Evolutionary conservation across 2,888 invertebrate genomes (phyloP).

Genomic region (Andrena bucephala): DNA sequence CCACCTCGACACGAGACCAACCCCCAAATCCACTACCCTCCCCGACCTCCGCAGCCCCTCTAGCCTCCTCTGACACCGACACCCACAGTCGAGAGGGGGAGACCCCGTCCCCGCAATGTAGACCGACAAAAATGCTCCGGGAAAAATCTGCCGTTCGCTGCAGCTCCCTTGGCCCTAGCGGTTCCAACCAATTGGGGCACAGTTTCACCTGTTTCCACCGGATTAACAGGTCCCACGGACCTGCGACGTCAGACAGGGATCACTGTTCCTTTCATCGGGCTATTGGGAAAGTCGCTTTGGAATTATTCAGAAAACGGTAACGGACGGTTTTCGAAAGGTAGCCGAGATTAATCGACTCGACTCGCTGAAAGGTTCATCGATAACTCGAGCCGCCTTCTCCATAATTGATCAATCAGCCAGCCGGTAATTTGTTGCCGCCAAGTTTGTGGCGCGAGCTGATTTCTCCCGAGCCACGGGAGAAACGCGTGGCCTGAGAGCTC

Average conservation of each 20-base stretch:
- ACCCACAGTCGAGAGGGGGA: conserved; percentile 31
- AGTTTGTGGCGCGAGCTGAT: conserved; percentile 5
- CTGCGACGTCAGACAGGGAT: background rate
- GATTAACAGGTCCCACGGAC: conserved; percentile 49
- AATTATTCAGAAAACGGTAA: too few relatives aligned
- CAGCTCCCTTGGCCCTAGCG: conserved; percentile 20
- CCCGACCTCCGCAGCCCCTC: conserved; percentile 50
- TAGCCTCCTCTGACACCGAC: conserved; percentile 59
- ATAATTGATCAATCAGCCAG: conserved; percentile 17
- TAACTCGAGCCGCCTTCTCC: background rate
- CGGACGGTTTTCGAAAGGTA: conserved; percentile 1
- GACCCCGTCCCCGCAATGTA: conserved; percentile 67
- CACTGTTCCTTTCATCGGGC: too few relatives aligned
- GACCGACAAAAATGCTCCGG: conserved; percentile 76
- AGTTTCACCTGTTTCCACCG: conserved; percentile 49
- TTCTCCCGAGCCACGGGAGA: conserved; percentile 4
- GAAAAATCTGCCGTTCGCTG: conserved; percentile 65
- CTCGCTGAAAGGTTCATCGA: conserved; percentile 13
- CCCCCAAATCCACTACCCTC: conserved; percentile 78
- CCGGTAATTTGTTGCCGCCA: conserved; percentile 7
- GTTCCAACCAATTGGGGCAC: conserved; percentile 17
- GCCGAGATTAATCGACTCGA: background rate
- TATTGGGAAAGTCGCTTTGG: too few relatives aligned
- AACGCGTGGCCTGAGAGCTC: background rate
- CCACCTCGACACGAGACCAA: conserved; percentile 78